A percentile compares a stretch with the other conserved stretches of the same genome.
phyloP scores from a whole-genome alignment of 2,113 vertebrate species.

The Pteruthius melanotis region DNA sequence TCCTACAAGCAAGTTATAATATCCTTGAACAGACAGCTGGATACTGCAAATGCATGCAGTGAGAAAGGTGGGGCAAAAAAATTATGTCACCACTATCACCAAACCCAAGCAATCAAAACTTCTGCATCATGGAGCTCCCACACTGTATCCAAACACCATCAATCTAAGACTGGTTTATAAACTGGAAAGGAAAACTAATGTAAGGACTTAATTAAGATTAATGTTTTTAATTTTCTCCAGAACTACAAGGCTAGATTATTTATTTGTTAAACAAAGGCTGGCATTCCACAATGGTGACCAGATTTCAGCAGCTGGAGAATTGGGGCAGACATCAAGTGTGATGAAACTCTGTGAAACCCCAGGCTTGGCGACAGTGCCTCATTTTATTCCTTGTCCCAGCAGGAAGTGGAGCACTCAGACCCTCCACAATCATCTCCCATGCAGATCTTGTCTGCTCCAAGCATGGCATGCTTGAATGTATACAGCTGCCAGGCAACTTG shows the following conservation, averaged over 20 bases:
- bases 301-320: slow-evolving; percentile 1
- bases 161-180: background rate
- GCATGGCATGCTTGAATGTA: background rate
- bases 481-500: background rate
- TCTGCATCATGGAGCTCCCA: background rate
- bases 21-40: background rate
- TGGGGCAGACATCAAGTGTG: background rate
- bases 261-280: background rate
- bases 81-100: background rate
- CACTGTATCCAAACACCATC: background rate
- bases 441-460: background rate
- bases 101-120: background rate
- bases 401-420: background rate
- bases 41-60: background rate
- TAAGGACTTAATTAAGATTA: background rate
- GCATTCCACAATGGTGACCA: background rate
- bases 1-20: background rate
- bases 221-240: background rate
- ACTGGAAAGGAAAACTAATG: background rate
- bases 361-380: background rate
- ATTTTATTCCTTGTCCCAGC: background rate
- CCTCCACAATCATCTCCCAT: background rate
- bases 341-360: background rate
- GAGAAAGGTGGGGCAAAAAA: background rate
- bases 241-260: background rate